Evolutionary conservation across 2,113 vertebrate species (phyloP).

Genomic region (Ornithorhynchus anatinus): DNA sequence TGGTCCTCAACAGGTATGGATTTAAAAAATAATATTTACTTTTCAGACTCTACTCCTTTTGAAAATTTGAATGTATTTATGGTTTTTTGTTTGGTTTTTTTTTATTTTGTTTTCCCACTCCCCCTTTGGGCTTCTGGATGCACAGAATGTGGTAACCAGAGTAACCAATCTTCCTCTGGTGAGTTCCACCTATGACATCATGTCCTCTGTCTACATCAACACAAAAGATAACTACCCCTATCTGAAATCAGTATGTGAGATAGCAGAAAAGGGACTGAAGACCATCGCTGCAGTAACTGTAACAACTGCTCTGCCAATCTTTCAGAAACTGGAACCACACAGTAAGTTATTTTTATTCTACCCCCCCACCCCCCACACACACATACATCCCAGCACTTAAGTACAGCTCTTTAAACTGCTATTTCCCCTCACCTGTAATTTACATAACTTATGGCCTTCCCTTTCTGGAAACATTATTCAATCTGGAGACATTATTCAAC

Average conservation of each 20-base stretch:
- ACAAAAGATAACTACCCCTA: constrained; percentile 79
- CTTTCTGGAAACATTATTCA: too few species aligned
- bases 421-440: too few species aligned
- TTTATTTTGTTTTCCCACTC: too few species aligned
- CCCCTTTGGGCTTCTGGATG: background rate
- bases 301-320: constrained; percentile 76
- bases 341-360: constrained; percentile 82
- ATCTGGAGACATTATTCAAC: too few species aligned
- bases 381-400: too few species aligned
- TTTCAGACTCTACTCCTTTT: background rate
- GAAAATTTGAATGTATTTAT: background rate
- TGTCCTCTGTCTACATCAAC: constrained; percentile 73
- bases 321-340: constrained; percentile 83
- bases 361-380: too few species aligned
- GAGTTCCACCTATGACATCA: constrained; percentile 77
- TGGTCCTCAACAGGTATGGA: constrained; percentile 65
- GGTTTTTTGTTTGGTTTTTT: too few species aligned
- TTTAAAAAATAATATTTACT: background rate
- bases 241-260: constrained; percentile 77
- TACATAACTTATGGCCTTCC: too few species aligned
- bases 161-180: constrained; percentile 81
- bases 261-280: constrained; percentile 78
- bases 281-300: constrained; percentile 80
- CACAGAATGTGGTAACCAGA: constrained; percentile 75
- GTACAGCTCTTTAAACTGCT: too few species aligned